Evolutionary conservation across 2,888 invertebrate species (phyloP), one percentile per base, ranked within the genome.

Genomic region (Cactoblastis cactorum): DNA sequence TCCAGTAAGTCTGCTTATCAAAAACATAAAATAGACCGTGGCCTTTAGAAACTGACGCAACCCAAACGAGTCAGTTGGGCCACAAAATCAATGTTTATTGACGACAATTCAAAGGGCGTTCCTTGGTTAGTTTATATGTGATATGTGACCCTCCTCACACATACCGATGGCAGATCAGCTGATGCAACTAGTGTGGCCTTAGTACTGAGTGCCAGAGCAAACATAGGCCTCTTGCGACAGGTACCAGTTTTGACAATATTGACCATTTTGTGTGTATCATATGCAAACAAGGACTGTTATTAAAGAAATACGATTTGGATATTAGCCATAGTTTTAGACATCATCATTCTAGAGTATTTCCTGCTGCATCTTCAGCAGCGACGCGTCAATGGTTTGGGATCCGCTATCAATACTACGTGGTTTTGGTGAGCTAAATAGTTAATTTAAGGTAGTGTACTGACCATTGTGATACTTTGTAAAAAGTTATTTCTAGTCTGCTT

Each of bases 181-280:
- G 58, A 63, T 65, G 67, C 66, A 65, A 69, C 56, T 61, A 58
- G 63, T 61, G 62, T 62, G 71, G 67, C 73, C 74, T 72, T 65
- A 70, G 66, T 57, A 55, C 59, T 39, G 57, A 58, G 58, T 63
- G 55, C 63, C 56, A 58, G 48, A 53, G 62, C 62, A 67, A 71
- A 67, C 67, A 68, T 58, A 47, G 63, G 57, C 55, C 57, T 54
- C 54, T 78, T 78, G 69, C 71, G 64, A 66, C 72, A 77, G 59
- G 28, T 43, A 24, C 19, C 6, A 46, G 8, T 22, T 8, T 45
- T n/a, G n/a, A n/a, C 46, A 46, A 46, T 43, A 43, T 43, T 43
- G 43, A 32, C 28, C n/a, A 17, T 28, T 15, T 17, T 17, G 17
- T 43, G 43, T 28, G 28, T 28, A 43, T 28, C 24, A 43, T 43